Percentiles rank a stretch among this genome's conserved stretches.
Conservation (phyloP, 2,797 vertebrate species). For the Yasuhikotakia modesta region DNA sequence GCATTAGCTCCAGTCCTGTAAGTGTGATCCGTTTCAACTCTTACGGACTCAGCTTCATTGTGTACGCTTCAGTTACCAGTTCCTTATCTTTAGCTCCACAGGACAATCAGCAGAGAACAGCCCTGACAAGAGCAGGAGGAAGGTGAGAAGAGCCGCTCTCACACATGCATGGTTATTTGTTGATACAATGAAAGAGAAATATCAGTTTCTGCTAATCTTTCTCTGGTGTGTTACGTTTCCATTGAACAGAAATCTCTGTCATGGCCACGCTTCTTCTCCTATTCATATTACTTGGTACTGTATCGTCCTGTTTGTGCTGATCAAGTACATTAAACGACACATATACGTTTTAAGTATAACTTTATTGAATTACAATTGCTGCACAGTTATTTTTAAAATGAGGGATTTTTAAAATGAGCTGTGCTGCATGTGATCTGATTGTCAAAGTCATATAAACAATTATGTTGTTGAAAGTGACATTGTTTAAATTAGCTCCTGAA, state of each 20-base stretch:
- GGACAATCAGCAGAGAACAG: constrained; percentile 83
- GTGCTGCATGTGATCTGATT: not conserved
- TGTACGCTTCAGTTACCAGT: constrained; percentile 50
- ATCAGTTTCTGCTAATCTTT: constrained; percentile 12
- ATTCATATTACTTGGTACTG: constrained; percentile 78
- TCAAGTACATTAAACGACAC: not conserved
- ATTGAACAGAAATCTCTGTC: constrained; percentile 74
- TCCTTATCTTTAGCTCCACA: constrained; percentile 77
- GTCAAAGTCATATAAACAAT: not conserved
- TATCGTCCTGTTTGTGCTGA: constrained; percentile 58
- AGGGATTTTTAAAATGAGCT: not conserved
- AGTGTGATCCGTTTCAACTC: constrained; percentile 6
- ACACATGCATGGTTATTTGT: not conserved
- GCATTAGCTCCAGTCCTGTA: not conserved
- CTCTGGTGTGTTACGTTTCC: constrained; percentile 61
- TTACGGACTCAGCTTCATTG: not conserved
- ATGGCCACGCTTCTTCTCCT: constrained; percentile 77
- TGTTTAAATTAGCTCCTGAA: not conserved
- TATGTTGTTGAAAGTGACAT: not conserved
- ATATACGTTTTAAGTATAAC: not conserved
- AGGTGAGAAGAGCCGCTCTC: constrained; percentile 73
- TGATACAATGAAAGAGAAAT: not conserved
- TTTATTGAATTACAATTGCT: not conserved
- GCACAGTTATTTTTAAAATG: not conserved
- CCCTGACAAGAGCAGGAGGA: constrained; percentile 82